phyloP scores from a whole-genome alignment of 2,113 vertebrate species.

The Actenoides hombroni region DNA sequence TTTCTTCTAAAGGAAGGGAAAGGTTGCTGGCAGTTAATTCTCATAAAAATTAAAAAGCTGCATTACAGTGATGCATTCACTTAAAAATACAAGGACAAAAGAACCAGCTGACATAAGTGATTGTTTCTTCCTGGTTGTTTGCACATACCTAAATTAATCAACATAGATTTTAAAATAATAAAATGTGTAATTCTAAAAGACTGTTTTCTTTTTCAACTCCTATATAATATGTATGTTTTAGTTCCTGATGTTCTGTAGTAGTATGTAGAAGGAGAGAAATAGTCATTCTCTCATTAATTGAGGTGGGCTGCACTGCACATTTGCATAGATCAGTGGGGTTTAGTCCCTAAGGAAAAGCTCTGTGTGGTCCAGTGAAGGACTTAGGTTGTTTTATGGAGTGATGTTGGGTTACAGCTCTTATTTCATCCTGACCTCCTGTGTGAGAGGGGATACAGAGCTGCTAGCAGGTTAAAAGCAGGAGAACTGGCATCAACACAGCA shows the following conservation, averaged over 20 bases:
- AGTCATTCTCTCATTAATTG: conserved; percentile 29
- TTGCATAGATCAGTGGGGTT: conserved; percentile 45
- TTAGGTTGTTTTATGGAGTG: conserved; percentile 65
- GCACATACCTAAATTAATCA: neutral
- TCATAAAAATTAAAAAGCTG: neutral
- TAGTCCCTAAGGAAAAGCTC: conserved; percentile 39
- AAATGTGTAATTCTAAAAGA: neutral
- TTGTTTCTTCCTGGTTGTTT: neutral
- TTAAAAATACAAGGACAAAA: neutral
- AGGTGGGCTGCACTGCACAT: neutral
- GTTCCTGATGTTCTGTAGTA: neutral
- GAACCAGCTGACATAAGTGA: neutral
- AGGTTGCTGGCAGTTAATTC: neutral
- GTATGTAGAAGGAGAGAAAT: neutral
- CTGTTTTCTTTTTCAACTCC: neutral
- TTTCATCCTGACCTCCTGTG: conserved; percentile 57
- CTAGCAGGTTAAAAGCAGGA: conserved; percentile 59
- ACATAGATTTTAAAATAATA: neutral
- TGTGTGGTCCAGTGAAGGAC: conserved; percentile 68
- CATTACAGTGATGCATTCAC: neutral
- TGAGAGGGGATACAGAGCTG: conserved; percentile 50
- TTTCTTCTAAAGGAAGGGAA: neutral
- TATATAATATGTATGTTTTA: neutral
- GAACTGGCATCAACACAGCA: conserved; percentile 62
- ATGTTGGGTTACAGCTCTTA: conserved; percentile 59